Conservation (phyloP, 2,113 vertebrate genomes). For the Solenodon paradoxus region DNA sequence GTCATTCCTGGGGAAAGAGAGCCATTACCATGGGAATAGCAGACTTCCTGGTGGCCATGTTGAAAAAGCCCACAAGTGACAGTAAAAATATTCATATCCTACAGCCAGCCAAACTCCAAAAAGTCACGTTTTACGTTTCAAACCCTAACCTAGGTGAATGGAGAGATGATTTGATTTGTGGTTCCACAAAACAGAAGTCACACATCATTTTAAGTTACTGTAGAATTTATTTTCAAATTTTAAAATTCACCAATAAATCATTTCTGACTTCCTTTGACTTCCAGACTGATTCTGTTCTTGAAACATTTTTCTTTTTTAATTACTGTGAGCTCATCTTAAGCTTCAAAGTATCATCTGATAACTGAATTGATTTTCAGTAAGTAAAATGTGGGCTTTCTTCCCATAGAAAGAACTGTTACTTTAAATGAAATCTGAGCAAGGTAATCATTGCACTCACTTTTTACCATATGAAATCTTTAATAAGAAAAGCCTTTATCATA, state of each 20-base stretch:
- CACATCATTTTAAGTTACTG: neutral
- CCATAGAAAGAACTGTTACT: constrained; percentile 4
- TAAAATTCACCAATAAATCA: neutral
- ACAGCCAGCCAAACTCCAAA: neutral
- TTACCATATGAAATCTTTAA: constrained; percentile 50
- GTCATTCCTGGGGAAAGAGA: neutral
- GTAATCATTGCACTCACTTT: neutral
- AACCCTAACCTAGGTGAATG: neutral
- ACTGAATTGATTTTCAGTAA: constrained; percentile 25
- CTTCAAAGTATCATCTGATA: constrained; percentile 43
- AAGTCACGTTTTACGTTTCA: neutral
- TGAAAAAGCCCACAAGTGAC: neutral
- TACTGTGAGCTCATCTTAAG: neutral
- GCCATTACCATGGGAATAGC: neutral
- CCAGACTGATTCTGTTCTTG: neutral
- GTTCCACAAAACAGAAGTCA: neutral
- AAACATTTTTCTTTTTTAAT: constrained; percentile 33
- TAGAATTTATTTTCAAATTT: constrained; percentile 19
- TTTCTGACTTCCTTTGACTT: neutral
- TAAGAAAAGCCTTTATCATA: constrained; percentile 47
- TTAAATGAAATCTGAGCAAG: constrained; percentile 14
- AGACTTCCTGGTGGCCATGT: neutral
- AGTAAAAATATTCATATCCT: neutral
- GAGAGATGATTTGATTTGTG: neutral
- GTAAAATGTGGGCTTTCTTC: neutral